These are phyloP conservation scores for Augochlora pura DNA, from an alignment of 1,140 invertebrate species.

Conservation along the genomic window DNA sequence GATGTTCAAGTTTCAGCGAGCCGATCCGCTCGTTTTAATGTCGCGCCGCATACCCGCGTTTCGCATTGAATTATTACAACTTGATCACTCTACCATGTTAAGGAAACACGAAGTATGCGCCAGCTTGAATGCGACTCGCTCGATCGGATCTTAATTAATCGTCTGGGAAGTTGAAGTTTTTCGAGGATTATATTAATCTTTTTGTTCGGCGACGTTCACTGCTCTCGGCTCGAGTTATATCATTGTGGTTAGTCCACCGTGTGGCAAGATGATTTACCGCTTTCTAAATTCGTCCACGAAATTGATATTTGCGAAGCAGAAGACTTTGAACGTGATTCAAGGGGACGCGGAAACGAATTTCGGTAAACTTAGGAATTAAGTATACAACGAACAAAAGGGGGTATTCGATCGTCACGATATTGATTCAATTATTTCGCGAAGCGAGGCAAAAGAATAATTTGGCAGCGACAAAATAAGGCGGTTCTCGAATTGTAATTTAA, in stretches of 20 bases:
- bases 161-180: neutral
- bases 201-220: neutral
- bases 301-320: too few species aligned
- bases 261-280: neutral
- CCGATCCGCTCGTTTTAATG: neutral
- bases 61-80: neutral
- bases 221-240: neutral
- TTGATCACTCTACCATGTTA: neutral
- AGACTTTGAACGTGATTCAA: too few species aligned
- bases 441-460: too few species aligned
- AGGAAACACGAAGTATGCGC: neutral
- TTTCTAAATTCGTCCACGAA: neutral
- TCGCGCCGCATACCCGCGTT: neutral
- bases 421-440: too few species aligned
- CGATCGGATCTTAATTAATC: neutral
- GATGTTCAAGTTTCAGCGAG: neutral
- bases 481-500: neutral
- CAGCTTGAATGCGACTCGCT: neutral
- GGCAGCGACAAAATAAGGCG: too few species aligned
- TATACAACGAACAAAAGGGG: too few species aligned
- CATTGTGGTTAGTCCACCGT: neutral
- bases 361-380: too few species aligned
- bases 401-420: too few species aligned
- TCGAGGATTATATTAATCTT: neutral
- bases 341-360: too few species aligned